Conservation (phyloP, 2,888 invertebrate species). For the Chrysotoxum bicinctum region DNA sequence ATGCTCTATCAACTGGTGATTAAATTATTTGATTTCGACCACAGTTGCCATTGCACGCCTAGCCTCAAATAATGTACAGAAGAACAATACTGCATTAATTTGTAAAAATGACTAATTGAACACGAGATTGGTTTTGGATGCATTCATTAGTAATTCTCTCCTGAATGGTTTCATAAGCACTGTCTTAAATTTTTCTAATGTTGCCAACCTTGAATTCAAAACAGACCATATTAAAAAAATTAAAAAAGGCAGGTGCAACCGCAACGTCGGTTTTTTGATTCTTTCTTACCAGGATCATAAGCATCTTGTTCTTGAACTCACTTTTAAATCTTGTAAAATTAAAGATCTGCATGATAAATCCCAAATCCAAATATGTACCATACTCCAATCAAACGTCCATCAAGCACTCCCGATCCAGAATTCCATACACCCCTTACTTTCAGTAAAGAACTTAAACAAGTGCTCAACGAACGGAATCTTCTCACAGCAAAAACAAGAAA, state of each 20-base stretch:
- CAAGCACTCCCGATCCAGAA: slow-evolving; percentile 52
- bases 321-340: not conserved
- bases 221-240: slow-evolving; percentile 30
- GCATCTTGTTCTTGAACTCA: not conserved
- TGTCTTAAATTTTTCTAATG: not conserved
- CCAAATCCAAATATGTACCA: slow-evolving; percentile 75
- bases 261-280: slow-evolving; percentile 30
- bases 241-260: slow-evolving; percentile 47
- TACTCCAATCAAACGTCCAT: slow-evolving; percentile 76
- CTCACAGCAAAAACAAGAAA: slow-evolving; percentile 84
- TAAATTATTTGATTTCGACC: too few species aligned
- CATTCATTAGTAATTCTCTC: not conserved
- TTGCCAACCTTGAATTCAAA: slow-evolving; percentile 22
- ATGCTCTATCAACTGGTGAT: too few species aligned
- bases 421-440: slow-evolving; percentile 82
- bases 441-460: slow-evolving; percentile 84
- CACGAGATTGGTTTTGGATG: not conserved
- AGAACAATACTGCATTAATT: too few species aligned
- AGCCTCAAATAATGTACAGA: too few species aligned
- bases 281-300: not conserved
- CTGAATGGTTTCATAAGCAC: not conserved
- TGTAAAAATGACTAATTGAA: too few species aligned
- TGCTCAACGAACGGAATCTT: slow-evolving; percentile 85
- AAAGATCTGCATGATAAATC: not conserved
- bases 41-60: too few species aligned